phyloP scores from a whole-genome alignment of 2,888 invertebrate species.

The Calliopum simillimum region DNA sequence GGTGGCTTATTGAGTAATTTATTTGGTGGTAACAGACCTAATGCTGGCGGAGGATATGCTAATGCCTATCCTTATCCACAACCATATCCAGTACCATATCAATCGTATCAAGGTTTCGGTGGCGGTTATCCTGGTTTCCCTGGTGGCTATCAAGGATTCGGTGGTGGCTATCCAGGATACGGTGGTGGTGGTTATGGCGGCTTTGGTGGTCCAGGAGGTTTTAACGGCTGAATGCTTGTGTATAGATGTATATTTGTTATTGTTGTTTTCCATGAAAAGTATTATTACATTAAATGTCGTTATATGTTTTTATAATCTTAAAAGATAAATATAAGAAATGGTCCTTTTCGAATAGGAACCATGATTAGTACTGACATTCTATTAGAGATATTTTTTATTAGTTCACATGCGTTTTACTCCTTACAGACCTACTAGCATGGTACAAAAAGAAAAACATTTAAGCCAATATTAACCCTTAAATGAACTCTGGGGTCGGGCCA shows the following conservation, averaged over 20 bases:
- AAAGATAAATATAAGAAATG: too few species aligned
- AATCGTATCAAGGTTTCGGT: background rate
- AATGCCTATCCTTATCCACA: background rate
- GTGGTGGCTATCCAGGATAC: too few species aligned
- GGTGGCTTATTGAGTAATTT: conserved; percentile 31
- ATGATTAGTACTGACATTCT: too few species aligned
- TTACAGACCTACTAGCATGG: too few species aligned
- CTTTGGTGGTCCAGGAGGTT: conserved; percentile 18
- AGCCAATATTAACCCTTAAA: too few species aligned
- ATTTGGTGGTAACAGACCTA: conserved; percentile 36
- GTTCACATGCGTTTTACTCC: too few species aligned
- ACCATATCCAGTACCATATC: background rate
- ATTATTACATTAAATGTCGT: background rate
- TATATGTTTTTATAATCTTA: background rate
- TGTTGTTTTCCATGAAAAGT: background rate
- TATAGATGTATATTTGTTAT: background rate
- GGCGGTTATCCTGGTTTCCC: too few species aligned
- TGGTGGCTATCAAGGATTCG: too few species aligned
- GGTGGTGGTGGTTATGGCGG: conserved; percentile 37
- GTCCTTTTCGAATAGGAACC: too few species aligned
- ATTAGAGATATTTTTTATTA: too few species aligned
- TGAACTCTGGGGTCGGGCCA: too few species aligned
- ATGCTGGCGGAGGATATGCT: conserved; percentile 44
- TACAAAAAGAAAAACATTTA: too few species aligned
- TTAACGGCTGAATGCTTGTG: background rate